Evolutionary conservation across 2,113 vertebrate species (phyloP), one percentile per base, ranked within the genome.

Genomic region (Microcebus griseorufus): DNA sequence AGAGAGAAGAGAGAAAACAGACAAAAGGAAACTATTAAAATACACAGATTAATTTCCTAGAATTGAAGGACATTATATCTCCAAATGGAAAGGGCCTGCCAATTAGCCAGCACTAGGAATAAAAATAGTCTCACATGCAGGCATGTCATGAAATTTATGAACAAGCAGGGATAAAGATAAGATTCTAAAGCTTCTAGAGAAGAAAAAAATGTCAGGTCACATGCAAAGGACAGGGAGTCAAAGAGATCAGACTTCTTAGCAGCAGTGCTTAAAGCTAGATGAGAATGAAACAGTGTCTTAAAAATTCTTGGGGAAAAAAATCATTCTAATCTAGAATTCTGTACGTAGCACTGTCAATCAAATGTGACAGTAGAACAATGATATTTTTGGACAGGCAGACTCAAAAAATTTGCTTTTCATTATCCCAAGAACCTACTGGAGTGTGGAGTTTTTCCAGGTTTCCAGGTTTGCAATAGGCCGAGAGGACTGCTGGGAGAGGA

Each of bases 31-130:
- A 64, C 65, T n/a, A 9, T 58, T 39, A 93, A 23, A 79, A 7
- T 53, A 37, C 32, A 82, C 22, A 51, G n/a, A 51, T 88, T 75
- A 32, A 32, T 88, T 96, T 95, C 90, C 69, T 75, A 88, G 75
- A 95, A 53, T 18, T 37, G 14, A 93, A 76, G 67, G 80, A 83
- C 62, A 27, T 9, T 9, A 1, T 37, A 45, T 72, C 69, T 95
- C 60, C 67, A 80, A 80, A 76, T n/a, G 2, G 37, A n/a, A 92
- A 84, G 70, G 83, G 25, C 67, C 83, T 84, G 58, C 87, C 92
- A 70, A 2, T 32, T 39, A 76, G 53, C 72, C 62, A 60, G 27
- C 51, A 20, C 18, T 17, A 81, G 60, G 84, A 81, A 58, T 81
- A 64, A 93, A 96, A 95, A 42, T 72, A 78, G 90, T 51, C 70